These are phyloP conservation scores for Ancistrus triradiatus DNA, from an alignment of 2,113 vertebrate genomes.

Conservation along the genomic window DNA sequence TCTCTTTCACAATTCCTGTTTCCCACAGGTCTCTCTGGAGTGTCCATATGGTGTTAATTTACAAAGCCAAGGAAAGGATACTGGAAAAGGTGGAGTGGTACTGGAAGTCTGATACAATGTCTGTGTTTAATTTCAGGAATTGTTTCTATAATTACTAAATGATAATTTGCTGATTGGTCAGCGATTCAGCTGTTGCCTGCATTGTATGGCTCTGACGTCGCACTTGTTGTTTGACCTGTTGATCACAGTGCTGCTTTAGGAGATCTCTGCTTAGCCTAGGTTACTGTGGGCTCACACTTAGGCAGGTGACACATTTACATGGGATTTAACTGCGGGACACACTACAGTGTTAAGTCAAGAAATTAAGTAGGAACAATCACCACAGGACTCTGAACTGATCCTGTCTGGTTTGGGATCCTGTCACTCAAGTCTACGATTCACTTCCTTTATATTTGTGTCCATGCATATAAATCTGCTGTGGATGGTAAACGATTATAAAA, in stretches of 20 bases:
- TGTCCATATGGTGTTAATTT: constrained; percentile 42
- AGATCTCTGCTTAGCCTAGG: constrained; percentile 10
- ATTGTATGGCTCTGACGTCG: neutral
- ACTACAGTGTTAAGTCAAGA: constrained; percentile 25
- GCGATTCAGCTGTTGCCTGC: neutral
- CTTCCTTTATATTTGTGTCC: too few relatives aligned
- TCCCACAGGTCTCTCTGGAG: constrained; percentile 39
- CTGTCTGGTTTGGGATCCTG: too few relatives aligned
- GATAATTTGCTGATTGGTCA: constrained; percentile 7
- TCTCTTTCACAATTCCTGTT: constrained; percentile 25
- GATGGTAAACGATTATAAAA: too few relatives aligned
- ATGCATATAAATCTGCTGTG: too few relatives aligned
- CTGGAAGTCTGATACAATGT: constrained; percentile 35
- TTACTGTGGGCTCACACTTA: constrained; percentile 11
- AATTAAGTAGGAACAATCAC: constrained; percentile 22
- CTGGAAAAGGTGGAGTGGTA: constrained; percentile 31
- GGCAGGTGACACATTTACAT: constrained; percentile 15
- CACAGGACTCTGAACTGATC: neutral
- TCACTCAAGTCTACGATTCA: too few relatives aligned
- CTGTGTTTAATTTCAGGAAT: constrained; percentile 21
- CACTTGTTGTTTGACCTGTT: neutral
- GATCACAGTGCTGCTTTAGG: neutral
- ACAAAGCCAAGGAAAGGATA: constrained; percentile 32
- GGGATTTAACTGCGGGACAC: neutral
- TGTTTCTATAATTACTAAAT: too few relatives aligned